These are phyloP conservation scores for Paratrypauchen microcephalus DNA, from an alignment of 2,797 vertebrate genomes.

Conservation along the genomic window DNA sequence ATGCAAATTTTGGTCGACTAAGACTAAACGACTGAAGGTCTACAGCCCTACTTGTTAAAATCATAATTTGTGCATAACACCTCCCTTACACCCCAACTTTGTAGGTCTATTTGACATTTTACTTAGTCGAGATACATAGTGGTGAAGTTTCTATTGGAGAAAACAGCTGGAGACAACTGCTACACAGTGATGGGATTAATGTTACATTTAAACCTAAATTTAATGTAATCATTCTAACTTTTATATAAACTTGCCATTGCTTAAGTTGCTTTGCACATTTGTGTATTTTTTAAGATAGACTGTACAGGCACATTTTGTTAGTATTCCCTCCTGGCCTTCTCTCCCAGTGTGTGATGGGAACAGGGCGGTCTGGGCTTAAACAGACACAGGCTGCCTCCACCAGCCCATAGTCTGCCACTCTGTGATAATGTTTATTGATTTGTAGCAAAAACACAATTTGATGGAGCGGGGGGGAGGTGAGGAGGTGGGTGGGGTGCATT, in stretches of 20 bases:
- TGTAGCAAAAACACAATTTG: slow-evolving; percentile 76
- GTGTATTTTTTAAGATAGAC: neutral
- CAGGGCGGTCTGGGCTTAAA: slow-evolving; percentile 70
- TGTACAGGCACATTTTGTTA: slow-evolving; percentile 4
- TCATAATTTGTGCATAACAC: neutral
- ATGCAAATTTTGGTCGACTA: too few relatives aligned
- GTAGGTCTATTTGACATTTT: neutral
- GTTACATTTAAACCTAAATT: too few relatives aligned
- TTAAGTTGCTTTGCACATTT: neutral
- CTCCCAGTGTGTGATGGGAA: slow-evolving; percentile 65
- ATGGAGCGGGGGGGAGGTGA: slow-evolving; percentile 61
- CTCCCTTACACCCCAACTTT: slow-evolving; percentile 18
- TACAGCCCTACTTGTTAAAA: too few relatives aligned
- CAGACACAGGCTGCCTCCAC: slow-evolving; percentile 72
- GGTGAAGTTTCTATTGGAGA: too few relatives aligned
- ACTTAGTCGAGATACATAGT: neutral
- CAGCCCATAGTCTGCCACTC: slow-evolving; percentile 78
- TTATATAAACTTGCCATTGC: neutral
- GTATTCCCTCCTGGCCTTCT: slow-evolving; percentile 49
- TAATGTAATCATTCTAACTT: neutral
- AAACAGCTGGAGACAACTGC: too few relatives aligned
- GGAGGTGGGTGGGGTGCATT: slow-evolving; percentile 29
- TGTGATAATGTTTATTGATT: slow-evolving; percentile 85
- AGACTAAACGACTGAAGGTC: too few relatives aligned
- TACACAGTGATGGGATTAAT: too few relatives aligned